A percentile compares a stretch with the other conserved stretches of the same genome.
Conservation (phyloP, 2,888 invertebrate genomes). For the Leucophenga montana region DNA sequence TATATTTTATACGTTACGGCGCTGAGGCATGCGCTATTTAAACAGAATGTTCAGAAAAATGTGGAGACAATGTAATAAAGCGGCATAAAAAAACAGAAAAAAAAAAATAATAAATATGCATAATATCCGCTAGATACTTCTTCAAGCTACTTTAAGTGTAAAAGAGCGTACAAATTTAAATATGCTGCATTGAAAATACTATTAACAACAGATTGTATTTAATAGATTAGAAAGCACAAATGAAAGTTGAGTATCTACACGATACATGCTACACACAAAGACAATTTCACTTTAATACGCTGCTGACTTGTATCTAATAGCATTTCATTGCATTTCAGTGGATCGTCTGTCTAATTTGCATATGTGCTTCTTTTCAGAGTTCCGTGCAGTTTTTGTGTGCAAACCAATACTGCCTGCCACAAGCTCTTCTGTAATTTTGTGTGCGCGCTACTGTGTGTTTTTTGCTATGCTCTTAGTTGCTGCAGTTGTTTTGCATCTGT, state of each 20-base stretch:
- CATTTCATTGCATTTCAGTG: not conserved
- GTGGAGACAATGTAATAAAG: constrained; percentile 6
- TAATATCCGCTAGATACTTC: not conserved
- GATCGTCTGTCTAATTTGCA: constrained; percentile 1
- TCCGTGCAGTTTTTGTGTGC: constrained; percentile 36
- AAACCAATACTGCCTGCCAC: too few relatives aligned
- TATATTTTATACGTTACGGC: constrained; percentile 13
- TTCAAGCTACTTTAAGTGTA: not conserved
- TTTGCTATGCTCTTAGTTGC: too few relatives aligned
- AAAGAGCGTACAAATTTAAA: not conserved
- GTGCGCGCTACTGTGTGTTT: too few relatives aligned
- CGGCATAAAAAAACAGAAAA: too few relatives aligned
- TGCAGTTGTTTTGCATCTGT: constrained; percentile 36
- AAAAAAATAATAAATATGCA: not conserved
- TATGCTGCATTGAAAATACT: not conserved
- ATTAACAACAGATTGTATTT: not conserved
- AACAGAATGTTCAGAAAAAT: too few relatives aligned
- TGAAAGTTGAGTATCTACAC: not conserved
- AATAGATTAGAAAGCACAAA: constrained; percentile 3
- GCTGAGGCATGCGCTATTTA: not conserved
- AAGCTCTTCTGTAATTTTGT: too few relatives aligned
- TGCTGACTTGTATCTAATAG: not conserved
- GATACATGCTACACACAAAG: not conserved
- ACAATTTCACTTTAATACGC: not conserved
- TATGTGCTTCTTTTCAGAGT: constrained; percentile 40